Percentiles rank a stretch among this genome's conserved stretches.
Evolutionary conservation across 2,888 invertebrate species (phyloP).

Genomic region (Cotesia congregata): DNA sequence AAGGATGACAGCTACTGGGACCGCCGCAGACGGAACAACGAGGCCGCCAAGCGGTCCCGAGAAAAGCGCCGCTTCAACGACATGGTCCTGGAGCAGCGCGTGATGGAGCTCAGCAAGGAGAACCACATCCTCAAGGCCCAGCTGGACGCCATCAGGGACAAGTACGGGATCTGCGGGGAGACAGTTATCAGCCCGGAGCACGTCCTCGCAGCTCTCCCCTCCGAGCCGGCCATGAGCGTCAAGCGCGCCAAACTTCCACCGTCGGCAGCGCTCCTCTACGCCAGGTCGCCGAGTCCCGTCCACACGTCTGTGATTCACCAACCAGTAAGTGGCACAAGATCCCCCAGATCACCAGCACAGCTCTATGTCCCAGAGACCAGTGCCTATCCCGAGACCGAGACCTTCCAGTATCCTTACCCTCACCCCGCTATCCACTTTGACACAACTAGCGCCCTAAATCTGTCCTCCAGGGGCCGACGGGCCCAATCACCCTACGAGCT

Average conservation of each 20-base stretch:
- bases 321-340: slow-evolving; percentile 69
- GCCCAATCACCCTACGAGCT: slow-evolving; percentile 86
- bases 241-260: slow-evolving; percentile 77
- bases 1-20: slow-evolving; percentile 99
- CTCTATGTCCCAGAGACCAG: slow-evolving; percentile 66
- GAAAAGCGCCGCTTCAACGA: slow-evolving; percentile 97
- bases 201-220: slow-evolving; percentile 87
- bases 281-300: slow-evolving; percentile 73
- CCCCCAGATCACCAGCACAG: slow-evolving; percentile 66
- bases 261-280: slow-evolving; percentile 72
- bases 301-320: slow-evolving; percentile 77
- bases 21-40: slow-evolving; percentile 94
- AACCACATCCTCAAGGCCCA: slow-evolving; percentile 95
- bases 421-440: slow-evolving; percentile 74
- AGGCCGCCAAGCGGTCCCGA: slow-evolving; percentile 96
- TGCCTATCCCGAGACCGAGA: slow-evolving; percentile 66
- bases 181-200: slow-evolving; percentile 89
- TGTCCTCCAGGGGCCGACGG: slow-evolving; percentile 72
- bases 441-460: slow-evolving; percentile 79
- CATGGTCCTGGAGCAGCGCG: slow-evolving; percentile 94
- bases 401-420: slow-evolving; percentile 72
- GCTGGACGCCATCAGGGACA: slow-evolving; percentile 91
- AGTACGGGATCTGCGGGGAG: slow-evolving; percentile 91
- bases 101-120: slow-evolving; percentile 94
- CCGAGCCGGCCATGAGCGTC: slow-evolving; percentile 87